Evolutionary conservation across 1,140 invertebrate genomes (phyloP).

Genomic region (Caenorhabditis briggsae): DNA sequence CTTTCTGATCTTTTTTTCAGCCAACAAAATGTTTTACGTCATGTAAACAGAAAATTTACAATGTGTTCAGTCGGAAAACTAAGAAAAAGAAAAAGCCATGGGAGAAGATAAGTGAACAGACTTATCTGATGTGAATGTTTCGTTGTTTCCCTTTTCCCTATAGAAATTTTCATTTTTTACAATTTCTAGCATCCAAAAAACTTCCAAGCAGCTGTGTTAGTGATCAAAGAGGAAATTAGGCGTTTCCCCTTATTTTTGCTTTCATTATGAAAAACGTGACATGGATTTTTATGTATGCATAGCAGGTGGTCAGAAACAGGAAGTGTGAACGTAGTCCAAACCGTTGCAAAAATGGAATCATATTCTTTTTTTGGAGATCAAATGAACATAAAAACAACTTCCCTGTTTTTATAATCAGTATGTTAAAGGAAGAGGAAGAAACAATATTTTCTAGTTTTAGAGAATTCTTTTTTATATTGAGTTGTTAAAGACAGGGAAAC

Average conservation of each 20-base stretch:
- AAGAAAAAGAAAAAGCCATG: background rate
- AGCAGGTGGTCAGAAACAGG: background rate
- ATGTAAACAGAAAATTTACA: too few relatives aligned
- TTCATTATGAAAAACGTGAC: too few relatives aligned
- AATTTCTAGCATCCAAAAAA: background rate
- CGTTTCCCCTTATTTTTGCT: background rate
- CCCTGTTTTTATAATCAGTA: background rate
- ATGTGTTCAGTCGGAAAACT: too few relatives aligned
- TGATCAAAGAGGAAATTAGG: slow-evolving; percentile 6
- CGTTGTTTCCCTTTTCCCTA: background rate
- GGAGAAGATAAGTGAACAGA: background rate
- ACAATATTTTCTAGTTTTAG: background rate
- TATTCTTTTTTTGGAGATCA: background rate
- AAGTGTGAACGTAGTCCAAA: background rate
- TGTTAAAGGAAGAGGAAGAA: background rate
- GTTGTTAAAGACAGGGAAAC: too few relatives aligned
- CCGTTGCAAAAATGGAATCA: too few relatives aligned
- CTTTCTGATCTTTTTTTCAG: too few relatives aligned
- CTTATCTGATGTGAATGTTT: slow-evolving; percentile 16
- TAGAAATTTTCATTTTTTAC: background rate
- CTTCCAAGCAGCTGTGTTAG: background rate
- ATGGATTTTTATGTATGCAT: background rate
- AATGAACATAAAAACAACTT: background rate
- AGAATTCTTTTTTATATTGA: too few relatives aligned
- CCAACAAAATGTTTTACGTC: too few relatives aligned